A percentile compares a stretch with the other conserved stretches of the same genome.
Conservation (phyloP, 2,113 vertebrate species). For the Phrynosoma blainvillii region DNA sequence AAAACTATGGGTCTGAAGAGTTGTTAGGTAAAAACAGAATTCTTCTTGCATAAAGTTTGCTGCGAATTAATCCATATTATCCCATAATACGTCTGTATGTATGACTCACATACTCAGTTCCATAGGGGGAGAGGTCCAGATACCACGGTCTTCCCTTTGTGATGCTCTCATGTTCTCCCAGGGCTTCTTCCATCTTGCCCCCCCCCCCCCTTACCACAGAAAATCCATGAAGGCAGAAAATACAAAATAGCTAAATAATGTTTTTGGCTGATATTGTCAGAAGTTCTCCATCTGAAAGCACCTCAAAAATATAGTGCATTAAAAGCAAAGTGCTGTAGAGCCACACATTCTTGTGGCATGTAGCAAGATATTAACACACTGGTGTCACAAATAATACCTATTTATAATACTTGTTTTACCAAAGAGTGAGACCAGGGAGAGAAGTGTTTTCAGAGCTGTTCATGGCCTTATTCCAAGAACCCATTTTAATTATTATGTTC, state of each 20-base stretch:
- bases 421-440: slow-evolving; percentile 41
- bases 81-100: neutral
- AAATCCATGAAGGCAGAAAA: neutral
- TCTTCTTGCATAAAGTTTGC: neutral
- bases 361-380: neutral
- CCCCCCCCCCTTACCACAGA: neutral
- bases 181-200: neutral
- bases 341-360: neutral
- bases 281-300: neutral
- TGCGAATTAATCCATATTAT: neutral
- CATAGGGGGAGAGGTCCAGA: neutral
- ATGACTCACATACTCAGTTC: too few species aligned
- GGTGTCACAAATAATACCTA: neutral
- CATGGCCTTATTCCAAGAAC: slow-evolving; percentile 38
- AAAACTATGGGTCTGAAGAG: neutral
- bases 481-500: slow-evolving; percentile 21
- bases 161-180: neutral
- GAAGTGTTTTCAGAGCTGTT: slow-evolving; percentile 28
- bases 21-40: neutral
- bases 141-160: neutral
- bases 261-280: neutral
- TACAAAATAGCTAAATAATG: neutral
- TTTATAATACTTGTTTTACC: neutral
- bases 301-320: neutral
- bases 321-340: neutral